Conservation (phyloP, 2,113 vertebrate species). For the Natator depressus region DNA sequence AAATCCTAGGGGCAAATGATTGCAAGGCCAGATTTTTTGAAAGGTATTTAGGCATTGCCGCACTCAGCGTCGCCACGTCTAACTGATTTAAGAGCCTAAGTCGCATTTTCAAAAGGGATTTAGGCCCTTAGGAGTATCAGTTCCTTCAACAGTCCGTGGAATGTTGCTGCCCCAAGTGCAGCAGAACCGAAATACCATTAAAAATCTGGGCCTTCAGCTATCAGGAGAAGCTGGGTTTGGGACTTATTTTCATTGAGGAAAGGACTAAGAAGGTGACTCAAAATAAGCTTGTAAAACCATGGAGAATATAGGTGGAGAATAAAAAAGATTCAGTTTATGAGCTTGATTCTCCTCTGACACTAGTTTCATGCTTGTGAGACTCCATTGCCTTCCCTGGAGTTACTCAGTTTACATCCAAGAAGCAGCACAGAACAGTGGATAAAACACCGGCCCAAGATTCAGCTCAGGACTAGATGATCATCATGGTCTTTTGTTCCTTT, state of each 20-base stretch:
- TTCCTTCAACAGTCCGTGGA: no score
- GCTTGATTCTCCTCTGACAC: not conserved
- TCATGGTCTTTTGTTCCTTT: not conserved
- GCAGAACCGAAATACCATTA: no score
- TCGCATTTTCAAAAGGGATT: no score
- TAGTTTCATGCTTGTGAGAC: not conserved
- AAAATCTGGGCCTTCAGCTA: no score
- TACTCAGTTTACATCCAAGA: not conserved
- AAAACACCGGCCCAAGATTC: accelerated
- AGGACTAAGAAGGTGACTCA: not conserved
- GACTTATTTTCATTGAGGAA: no score
- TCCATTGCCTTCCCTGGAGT: not conserved
- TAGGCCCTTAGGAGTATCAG: no score
- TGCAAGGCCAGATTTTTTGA: no score
- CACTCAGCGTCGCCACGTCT: no score
- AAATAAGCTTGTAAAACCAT: conserved; percentile 16
- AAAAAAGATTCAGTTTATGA: accelerated
- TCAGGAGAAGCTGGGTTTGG: no score
- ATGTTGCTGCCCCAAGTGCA: no score
- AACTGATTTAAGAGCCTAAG: no score
- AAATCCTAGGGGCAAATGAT: not conserved
- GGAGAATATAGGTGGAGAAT: not conserved
- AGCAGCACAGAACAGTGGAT: not conserved
- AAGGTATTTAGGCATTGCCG: no score
- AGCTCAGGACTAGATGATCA: not conserved